phyloP scores from a whole-genome alignment of 1,140 invertebrate species.

The Sesamia nonagrioides region DNA sequence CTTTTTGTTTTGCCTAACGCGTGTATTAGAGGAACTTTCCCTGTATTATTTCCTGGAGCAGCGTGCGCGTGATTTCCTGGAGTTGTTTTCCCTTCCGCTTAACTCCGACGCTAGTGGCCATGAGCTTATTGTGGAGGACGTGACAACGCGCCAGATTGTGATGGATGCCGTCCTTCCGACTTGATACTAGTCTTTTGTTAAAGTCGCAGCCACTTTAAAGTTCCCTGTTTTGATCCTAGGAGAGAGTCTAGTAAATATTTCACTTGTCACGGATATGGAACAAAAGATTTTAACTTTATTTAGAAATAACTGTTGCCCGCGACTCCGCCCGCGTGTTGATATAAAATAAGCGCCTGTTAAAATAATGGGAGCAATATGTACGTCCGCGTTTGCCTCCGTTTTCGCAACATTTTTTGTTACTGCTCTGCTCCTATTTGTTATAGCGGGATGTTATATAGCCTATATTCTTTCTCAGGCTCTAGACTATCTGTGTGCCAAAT shows the following conservation, averaged over 20 bases:
- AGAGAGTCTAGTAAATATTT: slow-evolving; percentile 34
- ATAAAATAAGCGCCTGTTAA: no score
- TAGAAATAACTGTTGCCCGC: no score
- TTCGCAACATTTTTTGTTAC: no score
- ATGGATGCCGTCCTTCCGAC: slow-evolving; percentile 44
- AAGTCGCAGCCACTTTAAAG: slow-evolving; percentile 34
- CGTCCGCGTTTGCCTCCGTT: no score
- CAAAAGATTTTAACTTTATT: slow-evolving; percentile 12
- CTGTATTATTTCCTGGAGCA: slow-evolving; percentile 28
- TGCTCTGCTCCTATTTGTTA: no score
- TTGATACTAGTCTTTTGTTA: slow-evolving; percentile 46
- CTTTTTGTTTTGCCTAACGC: slow-evolving; percentile 46
- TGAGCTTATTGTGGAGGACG: slow-evolving; percentile 30
- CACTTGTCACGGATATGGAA: slow-evolving; percentile 13
- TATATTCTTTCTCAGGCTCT: no score
- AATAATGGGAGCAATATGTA: no score
- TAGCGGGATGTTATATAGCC: no score
- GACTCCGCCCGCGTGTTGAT: no score
- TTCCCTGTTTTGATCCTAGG: slow-evolving; percentile 5
- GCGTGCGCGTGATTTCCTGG: slow-evolving; percentile 30
- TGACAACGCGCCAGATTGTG: slow-evolving; percentile 41
- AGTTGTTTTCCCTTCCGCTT: slow-evolving; percentile 45
- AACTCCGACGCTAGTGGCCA: slow-evolving; percentile 21
- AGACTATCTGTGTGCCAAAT: no score
- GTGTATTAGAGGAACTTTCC: slow-evolving; percentile 26